Conservation (phyloP, 2,113 vertebrate genomes). For the Etheostoma cragini region DNA sequence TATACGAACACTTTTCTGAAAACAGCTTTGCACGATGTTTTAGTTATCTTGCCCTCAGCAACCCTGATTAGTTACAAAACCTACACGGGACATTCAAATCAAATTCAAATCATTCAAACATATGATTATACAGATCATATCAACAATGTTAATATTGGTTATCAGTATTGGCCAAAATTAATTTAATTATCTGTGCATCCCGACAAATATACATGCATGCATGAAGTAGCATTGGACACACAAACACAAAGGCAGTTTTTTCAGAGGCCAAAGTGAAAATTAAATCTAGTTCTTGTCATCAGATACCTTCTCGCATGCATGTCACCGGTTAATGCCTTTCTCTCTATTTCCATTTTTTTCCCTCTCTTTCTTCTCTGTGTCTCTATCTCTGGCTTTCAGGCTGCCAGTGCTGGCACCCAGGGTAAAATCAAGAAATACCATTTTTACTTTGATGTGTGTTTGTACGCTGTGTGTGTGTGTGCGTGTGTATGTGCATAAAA, state of each 20-base stretch:
- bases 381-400: conserved; percentile 41
- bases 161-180: too few species aligned
- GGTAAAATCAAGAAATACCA: conserved; percentile 54
- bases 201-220: neutral
- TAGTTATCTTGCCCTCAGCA: too few species aligned
- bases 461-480: conserved; percentile 2
- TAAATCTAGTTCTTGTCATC: conserved; percentile 51
- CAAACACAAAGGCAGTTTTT: conserved; percentile 20
- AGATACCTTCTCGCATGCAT: conserved; percentile 43
- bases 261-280: conserved; percentile 43
- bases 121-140: too few species aligned
- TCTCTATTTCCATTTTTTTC: conserved; percentile 8
- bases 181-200: too few species aligned
- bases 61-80: too few species aligned
- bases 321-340: conserved; percentile 52
- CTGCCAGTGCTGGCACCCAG: conserved; percentile 24
- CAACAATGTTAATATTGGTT: too few species aligned
- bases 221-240: neutral
- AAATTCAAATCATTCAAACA: too few species aligned
- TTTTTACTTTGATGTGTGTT: conserved; percentile 55
- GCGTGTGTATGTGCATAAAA: conserved; percentile 38
- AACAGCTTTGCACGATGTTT: too few species aligned
- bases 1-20: too few species aligned
- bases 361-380: conserved; percentile 18
- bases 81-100: too few species aligned